phyloP scores from a whole-genome alignment of 2,113 vertebrate species.

The Willisornis vidua region DNA sequence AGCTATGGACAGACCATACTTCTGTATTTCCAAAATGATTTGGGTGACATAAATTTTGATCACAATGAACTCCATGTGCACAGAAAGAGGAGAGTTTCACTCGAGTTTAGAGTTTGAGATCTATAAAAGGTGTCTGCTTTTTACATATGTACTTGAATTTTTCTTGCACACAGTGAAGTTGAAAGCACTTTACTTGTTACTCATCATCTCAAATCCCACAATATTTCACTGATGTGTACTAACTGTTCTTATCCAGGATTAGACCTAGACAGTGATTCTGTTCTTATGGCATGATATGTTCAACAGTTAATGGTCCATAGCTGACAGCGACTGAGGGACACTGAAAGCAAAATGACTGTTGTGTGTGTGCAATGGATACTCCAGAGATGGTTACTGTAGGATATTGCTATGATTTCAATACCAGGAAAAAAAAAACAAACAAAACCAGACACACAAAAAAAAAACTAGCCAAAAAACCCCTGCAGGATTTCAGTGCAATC shows the following conservation, averaged over 20 bases:
- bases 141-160: not conserved
- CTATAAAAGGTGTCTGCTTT: not conserved
- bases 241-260: not conserved
- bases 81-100: not conserved
- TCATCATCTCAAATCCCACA: not conserved
- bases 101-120: not conserved
- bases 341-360: not conserved
- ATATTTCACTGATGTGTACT: not conserved
- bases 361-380: not conserved
- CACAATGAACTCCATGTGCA: not conserved
- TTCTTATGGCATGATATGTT: not conserved
- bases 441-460: not conserved
- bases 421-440: not conserved
- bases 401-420: not conserved
- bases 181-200: not conserved
- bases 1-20: not conserved
- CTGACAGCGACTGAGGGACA: not conserved
- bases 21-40: not conserved
- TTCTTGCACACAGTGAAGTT: not conserved
- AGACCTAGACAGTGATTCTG: not conserved
- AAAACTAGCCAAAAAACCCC: not conserved
- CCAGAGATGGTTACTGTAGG: not conserved
- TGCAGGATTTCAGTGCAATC: not conserved
- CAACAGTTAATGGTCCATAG: not conserved
- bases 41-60: not conserved